A percentile compares a stretch with the other conserved stretches of the same genome.
Evolutionary conservation across 37 sponge, comb jelly and placozoan genomes (phyloP).

Genomic region (Axinella damicornis): DNA sequence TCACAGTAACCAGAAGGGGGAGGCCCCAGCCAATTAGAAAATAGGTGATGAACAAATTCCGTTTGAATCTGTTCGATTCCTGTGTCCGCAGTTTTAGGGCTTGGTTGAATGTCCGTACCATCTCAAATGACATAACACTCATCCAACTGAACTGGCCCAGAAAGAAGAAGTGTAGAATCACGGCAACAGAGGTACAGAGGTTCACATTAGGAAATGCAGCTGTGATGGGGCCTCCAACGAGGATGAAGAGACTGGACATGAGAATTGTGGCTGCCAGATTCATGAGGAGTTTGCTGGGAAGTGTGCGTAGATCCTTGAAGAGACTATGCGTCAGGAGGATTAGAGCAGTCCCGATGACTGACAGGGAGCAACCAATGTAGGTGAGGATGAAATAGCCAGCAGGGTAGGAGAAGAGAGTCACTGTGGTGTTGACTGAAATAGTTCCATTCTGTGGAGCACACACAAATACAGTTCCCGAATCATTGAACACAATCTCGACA

Average conservation of each 20-base stretch:
- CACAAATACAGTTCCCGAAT: no score
- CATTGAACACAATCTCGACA: neutral
- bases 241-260: slow-evolving; percentile 29
- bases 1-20: slow-evolving; percentile 10
- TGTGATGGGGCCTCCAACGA: neutral
- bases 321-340: slow-evolving; percentile 58
- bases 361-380: slow-evolving; percentile 60
- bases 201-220: no score
- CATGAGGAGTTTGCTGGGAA: slow-evolving; percentile 47
- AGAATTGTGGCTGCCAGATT: slow-evolving; percentile 48
- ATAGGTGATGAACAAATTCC: slow-evolving; percentile 17
- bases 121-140: slow-evolving; percentile 33
- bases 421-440: neutral
- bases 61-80: neutral
- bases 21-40: slow-evolving; percentile 52
- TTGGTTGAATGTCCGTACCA: slow-evolving; percentile 1
- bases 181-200: slow-evolving; percentile 32
- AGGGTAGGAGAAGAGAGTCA: neutral
- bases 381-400: slow-evolving; percentile 16
- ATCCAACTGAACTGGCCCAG: slow-evolving; percentile 68
- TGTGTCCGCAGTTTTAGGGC: neutral
- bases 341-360: slow-evolving; percentile 45
- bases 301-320: slow-evolving; percentile 58
- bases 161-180: slow-evolving; percentile 47
- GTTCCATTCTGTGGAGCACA: slow-evolving; percentile 22